phyloP scores from a whole-genome alignment of 2,888 invertebrate genomes.

The Polydrusus cervinus region DNA sequence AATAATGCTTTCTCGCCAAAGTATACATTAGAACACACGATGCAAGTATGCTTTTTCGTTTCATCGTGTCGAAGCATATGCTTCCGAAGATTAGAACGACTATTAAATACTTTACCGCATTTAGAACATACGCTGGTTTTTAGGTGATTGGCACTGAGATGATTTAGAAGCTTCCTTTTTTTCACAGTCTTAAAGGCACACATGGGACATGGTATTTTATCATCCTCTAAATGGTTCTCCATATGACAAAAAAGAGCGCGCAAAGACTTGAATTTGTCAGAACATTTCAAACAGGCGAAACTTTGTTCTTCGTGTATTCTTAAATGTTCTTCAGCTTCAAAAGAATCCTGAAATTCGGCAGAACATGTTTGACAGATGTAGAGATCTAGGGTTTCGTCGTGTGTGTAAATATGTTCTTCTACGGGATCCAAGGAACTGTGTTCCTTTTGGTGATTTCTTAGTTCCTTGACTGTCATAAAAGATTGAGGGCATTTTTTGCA shows the following conservation, averaged over 20 bases:
- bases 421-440: conserved; percentile 66
- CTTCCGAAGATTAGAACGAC: conserved; percentile 68
- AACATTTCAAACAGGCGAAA: conserved; percentile 70
- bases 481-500: conserved; percentile 62
- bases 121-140: conserved; percentile 73
- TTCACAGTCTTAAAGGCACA: conserved; percentile 63
- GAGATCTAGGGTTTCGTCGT: conserved; percentile 59
- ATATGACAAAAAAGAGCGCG: conserved; percentile 65
- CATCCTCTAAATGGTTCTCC: conserved; percentile 62
- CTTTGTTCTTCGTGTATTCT: conserved; percentile 60
- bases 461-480: conserved; percentile 59
- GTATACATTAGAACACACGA: conserved; percentile 46
- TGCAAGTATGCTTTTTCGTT: conserved; percentile 37
- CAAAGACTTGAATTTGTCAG: conserved; percentile 63
- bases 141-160: conserved; percentile 65
- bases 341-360: conserved; percentile 57
- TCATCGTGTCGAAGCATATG: conserved; percentile 50
- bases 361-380: conserved; percentile 63
- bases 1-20: conserved; percentile 41
- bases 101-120: conserved; percentile 74
- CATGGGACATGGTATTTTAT: conserved; percentile 64
- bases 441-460: conserved; percentile 61
- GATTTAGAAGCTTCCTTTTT: conserved; percentile 62
- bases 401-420: conserved; percentile 61
- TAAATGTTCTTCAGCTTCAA: conserved; percentile 62